A percentile compares a stretch with the other conserved stretches of the same genome.
phyloP scores from a whole-genome alignment of 2,113 vertebrate genomes.

The Ceyx melanurus region DNA sequence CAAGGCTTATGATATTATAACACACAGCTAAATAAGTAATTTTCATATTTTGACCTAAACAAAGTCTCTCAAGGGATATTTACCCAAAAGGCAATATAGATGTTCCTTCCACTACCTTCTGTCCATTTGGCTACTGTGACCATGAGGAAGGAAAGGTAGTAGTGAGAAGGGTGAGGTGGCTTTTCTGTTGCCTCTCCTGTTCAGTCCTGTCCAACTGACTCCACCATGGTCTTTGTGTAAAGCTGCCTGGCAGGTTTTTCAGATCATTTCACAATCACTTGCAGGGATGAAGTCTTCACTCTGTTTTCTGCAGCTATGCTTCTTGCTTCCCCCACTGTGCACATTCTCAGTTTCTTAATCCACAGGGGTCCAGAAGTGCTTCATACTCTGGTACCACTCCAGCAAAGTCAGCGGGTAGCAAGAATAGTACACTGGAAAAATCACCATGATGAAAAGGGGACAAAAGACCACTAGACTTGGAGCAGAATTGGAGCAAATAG shows the following conservation, averaged over 20 bases:
- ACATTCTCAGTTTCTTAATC: background rate
- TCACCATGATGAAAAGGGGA: background rate
- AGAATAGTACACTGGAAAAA: background rate
- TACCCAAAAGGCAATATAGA: background rate
- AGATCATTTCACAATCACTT: background rate
- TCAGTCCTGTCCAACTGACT: background rate
- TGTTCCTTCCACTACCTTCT: background rate
- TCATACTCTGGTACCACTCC: background rate
- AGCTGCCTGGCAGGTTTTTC: background rate
- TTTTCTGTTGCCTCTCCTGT: background rate
- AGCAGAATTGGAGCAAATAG: background rate
- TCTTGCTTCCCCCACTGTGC: rapidly evolving
- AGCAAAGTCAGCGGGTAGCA: background rate
- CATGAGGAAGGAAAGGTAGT: background rate
- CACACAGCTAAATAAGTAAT: background rate
- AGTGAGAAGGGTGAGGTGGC: background rate
- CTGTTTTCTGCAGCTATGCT: background rate
- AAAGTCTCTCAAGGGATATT: background rate
- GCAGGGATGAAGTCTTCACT: background rate
- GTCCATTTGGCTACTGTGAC: background rate
- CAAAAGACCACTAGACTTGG: background rate
- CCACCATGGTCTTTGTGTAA: background rate
- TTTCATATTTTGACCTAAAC: background rate
- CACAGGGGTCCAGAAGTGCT: background rate
- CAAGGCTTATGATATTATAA: background rate